These are phyloP conservation scores for Megaustenia siamemsis DNA, from an alignment of 2,888 invertebrate genomes.

Conservation along the genomic window DNA sequence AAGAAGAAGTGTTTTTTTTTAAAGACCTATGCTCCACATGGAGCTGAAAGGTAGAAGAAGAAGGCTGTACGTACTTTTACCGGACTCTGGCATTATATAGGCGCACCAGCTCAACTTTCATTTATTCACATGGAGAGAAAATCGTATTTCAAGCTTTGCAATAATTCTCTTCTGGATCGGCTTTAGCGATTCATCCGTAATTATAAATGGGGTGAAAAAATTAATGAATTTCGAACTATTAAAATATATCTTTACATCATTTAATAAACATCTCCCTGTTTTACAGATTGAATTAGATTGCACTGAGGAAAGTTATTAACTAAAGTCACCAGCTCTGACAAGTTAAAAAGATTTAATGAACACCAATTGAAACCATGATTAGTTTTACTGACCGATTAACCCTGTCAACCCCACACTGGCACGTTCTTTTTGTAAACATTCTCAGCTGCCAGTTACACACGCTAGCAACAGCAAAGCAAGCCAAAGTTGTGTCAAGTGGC, in stretches of 20 bases:
- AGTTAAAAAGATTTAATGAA: neutral
- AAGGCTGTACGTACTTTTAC: too few species aligned
- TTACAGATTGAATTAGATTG: neutral
- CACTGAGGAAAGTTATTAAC: neutral
- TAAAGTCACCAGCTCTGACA: neutral
- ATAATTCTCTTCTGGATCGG: too few species aligned
- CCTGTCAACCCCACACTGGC: neutral
- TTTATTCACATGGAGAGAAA: too few species aligned
- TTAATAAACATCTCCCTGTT: neutral
- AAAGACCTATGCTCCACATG: too few species aligned
- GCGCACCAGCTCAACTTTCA: too few species aligned
- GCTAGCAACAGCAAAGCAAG: neutral
- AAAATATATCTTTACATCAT: neutral
- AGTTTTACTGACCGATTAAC: conserved; percentile 22
- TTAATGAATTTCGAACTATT: too few species aligned
- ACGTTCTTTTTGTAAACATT: neutral
- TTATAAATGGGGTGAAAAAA: too few species aligned
- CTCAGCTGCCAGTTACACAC: conserved; percentile 15
- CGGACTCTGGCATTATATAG: too few species aligned
- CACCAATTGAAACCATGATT: conserved; percentile 9
- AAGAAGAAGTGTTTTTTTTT: too few species aligned
- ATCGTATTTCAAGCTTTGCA: too few species aligned
- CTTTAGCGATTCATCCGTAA: too few species aligned
- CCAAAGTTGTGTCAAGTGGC: neutral
- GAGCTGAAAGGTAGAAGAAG: too few species aligned